Conservation (phyloP, 1,140 invertebrate species). For the Drosophila kurseongensis region DNA sequence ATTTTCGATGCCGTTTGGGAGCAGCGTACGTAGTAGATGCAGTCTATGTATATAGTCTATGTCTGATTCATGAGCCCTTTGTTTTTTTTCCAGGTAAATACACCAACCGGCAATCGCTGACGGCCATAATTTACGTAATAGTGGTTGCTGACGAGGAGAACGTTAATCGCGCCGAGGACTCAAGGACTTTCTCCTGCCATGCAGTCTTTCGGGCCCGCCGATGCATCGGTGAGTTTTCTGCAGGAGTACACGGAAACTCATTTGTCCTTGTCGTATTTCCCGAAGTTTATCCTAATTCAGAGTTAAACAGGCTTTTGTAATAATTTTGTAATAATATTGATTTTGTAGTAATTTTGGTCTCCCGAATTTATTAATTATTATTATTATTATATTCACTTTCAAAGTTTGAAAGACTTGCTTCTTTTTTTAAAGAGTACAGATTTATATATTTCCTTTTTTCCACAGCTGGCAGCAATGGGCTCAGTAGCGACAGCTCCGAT, state of each 20-base stretch:
- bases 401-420: too few relatives aligned
- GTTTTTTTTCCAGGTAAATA: constrained; percentile 62
- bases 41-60: not conserved
- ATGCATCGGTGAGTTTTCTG: constrained; percentile 57
- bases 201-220: constrained; percentile 71
- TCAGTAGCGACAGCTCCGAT: constrained; percentile 48
- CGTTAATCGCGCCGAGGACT: constrained; percentile 35
- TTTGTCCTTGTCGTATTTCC: too few relatives aligned
- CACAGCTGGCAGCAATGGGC: constrained; percentile 22
- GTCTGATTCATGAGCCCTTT: not conserved
- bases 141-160: constrained; percentile 51
- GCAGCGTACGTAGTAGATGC: constrained; percentile 52
- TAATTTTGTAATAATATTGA: too few relatives aligned
- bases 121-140: constrained; percentile 71
- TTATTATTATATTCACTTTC: too few relatives aligned
- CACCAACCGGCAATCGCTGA: constrained; percentile 63
- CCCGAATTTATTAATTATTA: too few relatives aligned
- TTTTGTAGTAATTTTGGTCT: too few relatives aligned
- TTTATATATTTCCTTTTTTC: not conserved
- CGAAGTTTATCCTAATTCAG: too few relatives aligned
- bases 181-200: constrained; percentile 55
- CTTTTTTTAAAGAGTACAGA: too few relatives aligned
- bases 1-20: constrained; percentile 69
- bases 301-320: too few relatives aligned
- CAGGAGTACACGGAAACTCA: too few relatives aligned